A percentile compares a stretch with the other conserved stretches of the same genome.
Conservation (phyloP, 2,113 vertebrate genomes). For the Pterocles orientalis region DNA sequence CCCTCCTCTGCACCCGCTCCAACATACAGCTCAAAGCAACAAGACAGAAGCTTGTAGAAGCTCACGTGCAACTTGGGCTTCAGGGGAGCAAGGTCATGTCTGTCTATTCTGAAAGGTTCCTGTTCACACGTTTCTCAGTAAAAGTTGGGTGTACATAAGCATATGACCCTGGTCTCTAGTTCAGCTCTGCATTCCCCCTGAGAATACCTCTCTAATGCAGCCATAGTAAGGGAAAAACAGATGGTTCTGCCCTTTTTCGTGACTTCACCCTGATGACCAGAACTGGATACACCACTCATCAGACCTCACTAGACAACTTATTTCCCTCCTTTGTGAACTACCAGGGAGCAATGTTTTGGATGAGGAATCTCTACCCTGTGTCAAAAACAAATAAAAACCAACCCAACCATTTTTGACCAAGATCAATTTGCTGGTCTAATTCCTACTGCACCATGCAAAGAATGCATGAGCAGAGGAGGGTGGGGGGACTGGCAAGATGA, state of each 20-base stretch:
- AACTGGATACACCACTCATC: background rate
- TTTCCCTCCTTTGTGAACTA: background rate
- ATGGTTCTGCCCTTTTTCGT: background rate
- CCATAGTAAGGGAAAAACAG: background rate
- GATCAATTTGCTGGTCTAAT: background rate
- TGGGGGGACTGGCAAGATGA: background rate
- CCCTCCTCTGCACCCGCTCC: no score
- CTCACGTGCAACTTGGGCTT: background rate
- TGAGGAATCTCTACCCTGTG: background rate
- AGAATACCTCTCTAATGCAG: background rate
- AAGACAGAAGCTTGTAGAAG: background rate
- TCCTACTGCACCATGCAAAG: background rate
- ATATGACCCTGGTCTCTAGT: background rate
- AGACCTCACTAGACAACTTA: background rate
- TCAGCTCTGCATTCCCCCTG: background rate
- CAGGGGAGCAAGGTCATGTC: background rate
- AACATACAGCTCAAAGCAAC: background rate
- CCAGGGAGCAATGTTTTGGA: background rate
- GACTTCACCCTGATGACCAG: background rate
- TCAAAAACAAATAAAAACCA: background rate
- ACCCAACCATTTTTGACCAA: background rate
- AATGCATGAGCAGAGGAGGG: rapidly evolving
- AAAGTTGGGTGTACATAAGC: background rate
- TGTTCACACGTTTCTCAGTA: background rate
- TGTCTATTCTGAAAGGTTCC: background rate